Conservation (phyloP, 2,888 invertebrate genomes). For the Limenitis camilla region DNA sequence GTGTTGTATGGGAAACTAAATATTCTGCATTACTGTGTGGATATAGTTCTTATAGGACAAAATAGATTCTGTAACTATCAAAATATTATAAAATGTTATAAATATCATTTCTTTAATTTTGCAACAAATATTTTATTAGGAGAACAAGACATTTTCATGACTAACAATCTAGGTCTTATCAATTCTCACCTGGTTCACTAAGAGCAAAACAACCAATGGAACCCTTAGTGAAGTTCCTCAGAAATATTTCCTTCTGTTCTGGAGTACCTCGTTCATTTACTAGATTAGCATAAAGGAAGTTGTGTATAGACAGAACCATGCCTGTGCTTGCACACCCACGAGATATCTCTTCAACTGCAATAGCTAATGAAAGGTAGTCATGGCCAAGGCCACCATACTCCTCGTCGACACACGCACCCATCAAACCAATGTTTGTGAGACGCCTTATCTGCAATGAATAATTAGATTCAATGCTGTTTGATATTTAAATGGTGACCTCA, state of each 20-base stretch:
- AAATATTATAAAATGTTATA: too few species aligned
- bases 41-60: too few species aligned
- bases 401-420: constrained; percentile 78
- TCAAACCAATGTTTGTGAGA: constrained; percentile 80
- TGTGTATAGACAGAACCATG: constrained; percentile 84
- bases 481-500: too few species aligned
- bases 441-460: constrained; percentile 73
- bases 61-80: too few species aligned
- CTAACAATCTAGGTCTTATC: too few species aligned
- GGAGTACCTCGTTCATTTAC: constrained; percentile 78
- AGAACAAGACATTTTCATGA: too few species aligned
- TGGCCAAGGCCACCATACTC: constrained; percentile 80
- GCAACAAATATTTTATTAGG: too few species aligned
- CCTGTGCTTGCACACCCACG: constrained; percentile 85
- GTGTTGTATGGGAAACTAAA: too few species aligned
- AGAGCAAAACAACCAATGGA: constrained; percentile 85
- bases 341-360: constrained; percentile 86
- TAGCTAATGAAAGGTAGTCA: constrained; percentile 80
- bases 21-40: too few species aligned
- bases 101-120: too few species aligned
- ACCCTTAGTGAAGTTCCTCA: constrained; percentile 76
- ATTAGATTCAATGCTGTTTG: too few species aligned
- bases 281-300: constrained; percentile 83
- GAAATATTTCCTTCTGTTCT: constrained; percentile 78
- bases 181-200: constrained; percentile 80